Percentiles rank a stretch among this genome's conserved stretches.
These are phyloP conservation scores for Theocolax elegans DNA, from an alignment of 1,140 invertebrate genomes.

Conservation along the genomic window DNA sequence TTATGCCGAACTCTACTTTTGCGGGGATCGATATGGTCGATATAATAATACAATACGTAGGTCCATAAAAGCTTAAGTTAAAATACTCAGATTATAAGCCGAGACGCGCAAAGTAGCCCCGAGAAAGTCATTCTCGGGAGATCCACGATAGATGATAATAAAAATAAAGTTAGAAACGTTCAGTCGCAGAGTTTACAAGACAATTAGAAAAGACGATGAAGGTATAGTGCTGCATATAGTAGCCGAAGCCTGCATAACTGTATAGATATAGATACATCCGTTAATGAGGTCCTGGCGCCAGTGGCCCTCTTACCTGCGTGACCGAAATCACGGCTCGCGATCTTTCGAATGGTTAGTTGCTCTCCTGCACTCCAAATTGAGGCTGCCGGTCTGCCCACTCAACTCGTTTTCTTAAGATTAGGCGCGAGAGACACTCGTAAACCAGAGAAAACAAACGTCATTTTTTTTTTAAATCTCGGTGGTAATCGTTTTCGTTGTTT, in stretches of 20 bases:
- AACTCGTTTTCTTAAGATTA: neutral
- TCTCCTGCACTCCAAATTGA: neutral
- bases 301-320: slow-evolving; percentile 1
- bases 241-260: neutral
- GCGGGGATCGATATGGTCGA: too few relatives aligned
- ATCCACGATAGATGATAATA: slow-evolving; percentile 13
- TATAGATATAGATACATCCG: neutral
- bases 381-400: neutral
- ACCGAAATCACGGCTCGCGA: slow-evolving; percentile 6
- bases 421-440: neutral
- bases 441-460: too few relatives aligned
- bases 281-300: slow-evolving; percentile 30
- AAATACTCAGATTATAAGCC: too few relatives aligned
- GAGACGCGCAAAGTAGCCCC: neutral
- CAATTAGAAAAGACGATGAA: slow-evolving; percentile 7
- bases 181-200: neutral
- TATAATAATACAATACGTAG: too few relatives aligned
- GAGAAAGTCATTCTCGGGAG: slow-evolving; percentile 18
- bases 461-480: too few relatives aligned
- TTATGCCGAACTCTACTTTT: too few relatives aligned
- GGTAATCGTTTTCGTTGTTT: too few relatives aligned
- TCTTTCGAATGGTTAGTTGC: too few relatives aligned
- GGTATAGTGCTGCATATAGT: neutral
- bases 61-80: too few relatives aligned
- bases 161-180: slow-evolving; percentile 21